Evolutionary conservation across 2,113 vertebrate species (phyloP), one percentile per base, ranked within the genome.

Genomic region (Crotophaga sulcirostris): DNA sequence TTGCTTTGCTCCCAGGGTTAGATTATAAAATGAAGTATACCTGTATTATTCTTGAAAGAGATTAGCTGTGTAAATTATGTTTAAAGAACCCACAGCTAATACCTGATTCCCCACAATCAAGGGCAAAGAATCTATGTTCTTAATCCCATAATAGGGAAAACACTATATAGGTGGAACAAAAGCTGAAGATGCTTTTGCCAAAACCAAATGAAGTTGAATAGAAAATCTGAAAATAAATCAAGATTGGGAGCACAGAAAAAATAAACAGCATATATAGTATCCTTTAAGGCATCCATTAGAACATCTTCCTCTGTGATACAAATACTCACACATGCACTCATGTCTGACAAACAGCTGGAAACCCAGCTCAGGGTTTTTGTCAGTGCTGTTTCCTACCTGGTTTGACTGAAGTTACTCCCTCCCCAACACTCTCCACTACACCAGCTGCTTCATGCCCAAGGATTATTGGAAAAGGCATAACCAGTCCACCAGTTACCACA

Each of bases 361-460:
- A 38, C n/a, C 49, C 28, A 20, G 40, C 26, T n/a, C 28, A 26
- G 25, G 15, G 3, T 58, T 82, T 89, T 36, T 36, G 51, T 78
- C 49, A 56, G 59, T 25, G 29, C 38, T 78, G 44, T 54, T 78
- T 54, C 91, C 14, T 87, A 98, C 98, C 98, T 96, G 97, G 96
- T 94, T 98, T 97, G 78, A 98, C 20, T 0, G 64, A 91, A 59
- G 97, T 98, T 29, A 98, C 97, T 80, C 97, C 96, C 40, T 97
- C 87, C 56, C 98, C 97, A 80, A 98, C 96, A 17, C 99, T 99
- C 96, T 99, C 99, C 29, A 99, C 98, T 10, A 98, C 90, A 9
- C 99, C 98, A 12, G 98, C 97, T 5, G 98, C 98, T 92, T 99
- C 98, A 7, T 99, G 99, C 24, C 99, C 99, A 93, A 99, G 63